Percentiles rank a stretch among this genome's conserved stretches.
phyloP scores from a whole-genome alignment of 2,797 vertebrate species.

The Pseudochromis fuscus region DNA sequence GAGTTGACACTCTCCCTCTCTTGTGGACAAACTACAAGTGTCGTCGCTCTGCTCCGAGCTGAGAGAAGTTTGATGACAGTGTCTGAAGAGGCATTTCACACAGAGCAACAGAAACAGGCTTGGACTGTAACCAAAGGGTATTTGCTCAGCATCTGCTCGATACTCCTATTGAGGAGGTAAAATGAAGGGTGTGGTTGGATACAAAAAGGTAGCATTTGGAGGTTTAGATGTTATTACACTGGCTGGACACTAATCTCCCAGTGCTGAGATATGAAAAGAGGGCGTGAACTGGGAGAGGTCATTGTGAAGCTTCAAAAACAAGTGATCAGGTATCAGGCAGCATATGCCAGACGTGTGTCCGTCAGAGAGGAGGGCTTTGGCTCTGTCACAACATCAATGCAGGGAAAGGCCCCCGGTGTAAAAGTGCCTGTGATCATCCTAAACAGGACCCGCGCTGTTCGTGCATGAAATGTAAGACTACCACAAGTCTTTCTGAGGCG shows the following conservation, averaged over 20 bases:
- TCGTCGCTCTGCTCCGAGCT: conserved; percentile 9
- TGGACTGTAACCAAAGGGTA: not conserved
- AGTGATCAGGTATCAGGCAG: conserved; percentile 82
- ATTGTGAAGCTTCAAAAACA: conserved; percentile 78
- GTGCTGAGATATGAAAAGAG: conserved; percentile 53
- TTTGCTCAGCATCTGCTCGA: conserved; percentile 52
- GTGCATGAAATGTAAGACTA: conserved; percentile 65
- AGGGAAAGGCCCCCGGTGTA: conserved; percentile 5
- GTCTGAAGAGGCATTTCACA: not conserved
- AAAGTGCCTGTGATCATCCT: conserved; percentile 56
- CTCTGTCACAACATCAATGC: conserved; percentile 48
- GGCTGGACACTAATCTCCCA: conserved; percentile 17
- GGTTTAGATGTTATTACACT: conserved; percentile 19
- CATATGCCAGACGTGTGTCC: conserved; percentile 84
- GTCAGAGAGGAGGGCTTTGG: conserved; percentile 51
- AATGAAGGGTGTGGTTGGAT: conserved; percentile 45
- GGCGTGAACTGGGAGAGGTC: conserved; percentile 55
- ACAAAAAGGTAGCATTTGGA: conserved; percentile 28
- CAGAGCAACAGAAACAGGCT: not conserved
- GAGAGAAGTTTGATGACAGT: conserved; percentile 30
- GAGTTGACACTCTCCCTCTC: conserved; percentile 24
- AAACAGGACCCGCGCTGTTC: conserved; percentile 43
- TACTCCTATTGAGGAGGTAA: conserved; percentile 19
- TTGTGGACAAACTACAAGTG: conserved; percentile 27
- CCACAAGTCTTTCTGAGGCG: conserved; percentile 33